A percentile compares a stretch with the other conserved stretches of the same genome.
Conservation (phyloP, 2,113 vertebrate genomes). For the Caranx ignobilis region DNA sequence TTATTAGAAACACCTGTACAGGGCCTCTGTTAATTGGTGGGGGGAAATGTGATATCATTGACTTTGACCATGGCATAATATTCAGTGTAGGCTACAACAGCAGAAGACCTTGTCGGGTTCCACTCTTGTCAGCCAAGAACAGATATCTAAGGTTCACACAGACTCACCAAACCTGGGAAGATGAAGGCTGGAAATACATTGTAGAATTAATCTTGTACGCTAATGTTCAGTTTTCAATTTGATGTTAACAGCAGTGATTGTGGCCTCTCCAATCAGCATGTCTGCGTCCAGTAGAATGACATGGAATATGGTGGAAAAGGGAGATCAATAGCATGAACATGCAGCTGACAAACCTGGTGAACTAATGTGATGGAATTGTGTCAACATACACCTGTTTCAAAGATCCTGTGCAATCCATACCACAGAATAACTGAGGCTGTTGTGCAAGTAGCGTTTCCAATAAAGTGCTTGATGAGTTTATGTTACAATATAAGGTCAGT, state of each 20-base stretch:
- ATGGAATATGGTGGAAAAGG: neutral
- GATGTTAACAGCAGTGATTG: too few relatives aligned
- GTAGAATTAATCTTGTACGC: too few relatives aligned
- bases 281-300: neutral
- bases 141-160: too few relatives aligned
- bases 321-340: neutral
- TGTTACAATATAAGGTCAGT: neutral
- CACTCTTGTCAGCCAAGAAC: too few relatives aligned
- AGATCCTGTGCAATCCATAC: neutral
- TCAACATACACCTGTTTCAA: neutral
- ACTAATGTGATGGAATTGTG: too few relatives aligned
- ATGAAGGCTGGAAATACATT: too few relatives aligned
- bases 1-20: neutral
- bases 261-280: neutral
- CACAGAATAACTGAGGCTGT: neutral
- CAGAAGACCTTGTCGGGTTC: too few relatives aligned
- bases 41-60: neutral
- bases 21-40: too few relatives aligned
- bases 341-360: neutral
- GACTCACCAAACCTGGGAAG: too few relatives aligned
- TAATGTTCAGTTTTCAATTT: too few relatives aligned
- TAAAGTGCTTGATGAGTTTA: neutral
- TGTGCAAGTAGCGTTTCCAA: neutral
- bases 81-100: neutral
- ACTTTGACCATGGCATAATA: neutral